These are phyloP conservation scores for Alsophila aescularia DNA, from an alignment of 2,888 invertebrate genomes.

Conservation along the genomic window DNA sequence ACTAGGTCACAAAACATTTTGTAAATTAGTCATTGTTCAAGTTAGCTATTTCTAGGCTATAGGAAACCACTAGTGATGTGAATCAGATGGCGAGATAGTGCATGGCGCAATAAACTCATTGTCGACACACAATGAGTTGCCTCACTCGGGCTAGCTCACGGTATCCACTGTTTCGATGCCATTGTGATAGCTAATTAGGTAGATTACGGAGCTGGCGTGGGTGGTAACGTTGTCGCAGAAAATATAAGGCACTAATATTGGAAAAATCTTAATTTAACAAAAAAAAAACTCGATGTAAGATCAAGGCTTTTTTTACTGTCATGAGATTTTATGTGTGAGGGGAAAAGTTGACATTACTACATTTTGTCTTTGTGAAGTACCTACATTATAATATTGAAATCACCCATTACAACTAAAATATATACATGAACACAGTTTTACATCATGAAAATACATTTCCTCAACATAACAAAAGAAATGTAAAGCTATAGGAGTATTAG, in stretches of 20 bases:
- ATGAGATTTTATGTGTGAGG: no score
- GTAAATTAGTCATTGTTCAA: constrained; percentile 4
- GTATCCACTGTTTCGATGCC: constrained; percentile 17
- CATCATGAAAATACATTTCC: no score
- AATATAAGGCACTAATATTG: background rate
- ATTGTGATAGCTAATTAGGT: constrained; percentile 30
- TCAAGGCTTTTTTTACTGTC: no score
- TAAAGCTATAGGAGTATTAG: no score
- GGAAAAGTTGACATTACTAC: no score
- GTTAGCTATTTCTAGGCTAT: constrained; percentile 8
- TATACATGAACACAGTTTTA: no score
- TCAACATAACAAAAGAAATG: no score
- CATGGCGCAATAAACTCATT: constrained; percentile 20
- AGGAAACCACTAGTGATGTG: constrained; percentile 27
- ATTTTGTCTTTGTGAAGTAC: no score
- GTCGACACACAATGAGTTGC: constrained; percentile 35
- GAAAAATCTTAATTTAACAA: no score
- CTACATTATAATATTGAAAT: no score
- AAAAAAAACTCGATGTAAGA: no score
- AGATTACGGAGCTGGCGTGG: constrained; percentile 18
- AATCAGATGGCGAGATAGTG: constrained; percentile 33
- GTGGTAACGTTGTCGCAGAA: background rate
- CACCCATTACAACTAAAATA: no score
- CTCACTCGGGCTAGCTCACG: constrained; percentile 11
- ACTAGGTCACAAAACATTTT: constrained; percentile 5